phyloP scores from a whole-genome alignment of 2,797 vertebrate species.

The Eulemur albifrons region DNA sequence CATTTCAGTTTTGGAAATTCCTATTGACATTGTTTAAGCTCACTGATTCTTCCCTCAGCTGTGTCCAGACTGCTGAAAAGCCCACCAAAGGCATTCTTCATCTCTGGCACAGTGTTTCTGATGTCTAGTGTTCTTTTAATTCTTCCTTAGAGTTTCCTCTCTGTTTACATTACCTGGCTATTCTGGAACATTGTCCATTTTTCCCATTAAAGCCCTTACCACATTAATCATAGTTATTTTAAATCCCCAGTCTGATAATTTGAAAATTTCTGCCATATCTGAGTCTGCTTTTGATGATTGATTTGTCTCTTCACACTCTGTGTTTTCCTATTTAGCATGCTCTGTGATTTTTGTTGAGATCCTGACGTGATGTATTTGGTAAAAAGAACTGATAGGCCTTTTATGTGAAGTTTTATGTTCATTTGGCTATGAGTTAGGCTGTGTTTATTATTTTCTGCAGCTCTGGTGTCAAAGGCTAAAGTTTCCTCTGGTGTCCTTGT shows the following conservation, averaged over 20 bases:
- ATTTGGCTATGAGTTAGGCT: not conserved
- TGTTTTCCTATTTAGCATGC: not conserved
- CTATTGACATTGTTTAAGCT: not conserved
- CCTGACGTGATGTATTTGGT: not conserved
- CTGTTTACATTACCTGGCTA: not conserved
- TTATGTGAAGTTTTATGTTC: not conserved
- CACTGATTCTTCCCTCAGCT: not conserved
- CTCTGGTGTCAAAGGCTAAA: not conserved
- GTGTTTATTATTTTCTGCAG: not conserved
- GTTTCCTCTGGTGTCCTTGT: not conserved
- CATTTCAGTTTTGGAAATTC: not conserved
- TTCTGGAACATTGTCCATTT: not conserved
- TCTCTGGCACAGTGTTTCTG: not conserved
- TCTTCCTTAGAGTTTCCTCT: not conserved
- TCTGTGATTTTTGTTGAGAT: not conserved
- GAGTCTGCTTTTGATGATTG: not conserved
- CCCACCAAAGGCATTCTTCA: not conserved
- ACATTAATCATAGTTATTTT: not conserved
- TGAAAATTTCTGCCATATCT: not conserved
- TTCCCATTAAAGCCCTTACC: not conserved
- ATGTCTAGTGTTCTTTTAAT: not conserved
- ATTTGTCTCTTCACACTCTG: not conserved
- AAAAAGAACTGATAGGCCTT: not conserved
- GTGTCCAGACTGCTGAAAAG: not conserved
- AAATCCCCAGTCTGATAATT: not conserved